Conservation (phyloP, 2,888 invertebrate species). For the Synergus gifuensis region DNA sequence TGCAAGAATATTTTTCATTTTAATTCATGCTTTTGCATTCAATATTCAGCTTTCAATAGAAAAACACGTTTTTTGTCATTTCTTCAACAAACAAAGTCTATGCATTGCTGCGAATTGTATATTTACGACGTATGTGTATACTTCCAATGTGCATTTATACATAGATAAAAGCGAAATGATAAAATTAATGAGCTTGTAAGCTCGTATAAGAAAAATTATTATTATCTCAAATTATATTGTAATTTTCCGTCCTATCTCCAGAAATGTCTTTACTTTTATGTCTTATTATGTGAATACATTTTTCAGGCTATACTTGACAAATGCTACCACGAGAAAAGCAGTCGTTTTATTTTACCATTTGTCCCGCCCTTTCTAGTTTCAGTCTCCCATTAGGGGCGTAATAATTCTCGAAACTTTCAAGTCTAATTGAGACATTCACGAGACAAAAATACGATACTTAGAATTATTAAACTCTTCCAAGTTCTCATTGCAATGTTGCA, state of each 20-base stretch:
- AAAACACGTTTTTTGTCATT: no score
- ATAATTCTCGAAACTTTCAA: conserved; percentile 18
- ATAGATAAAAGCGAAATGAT: conserved; percentile 33
- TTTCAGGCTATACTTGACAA: conserved; percentile 10
- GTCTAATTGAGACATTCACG: conserved; percentile 19
- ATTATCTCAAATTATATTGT: conserved; percentile 2
- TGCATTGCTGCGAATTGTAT: neutral
- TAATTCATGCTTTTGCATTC: no score
- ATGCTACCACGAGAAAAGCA: neutral
- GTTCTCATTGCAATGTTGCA: neutral
- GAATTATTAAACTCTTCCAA: conserved; percentile 3
- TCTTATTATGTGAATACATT: conserved; percentile 7
- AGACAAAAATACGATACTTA: neutral
- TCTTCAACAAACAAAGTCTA: neutral
- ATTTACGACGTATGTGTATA: neutral
- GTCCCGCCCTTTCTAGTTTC: neutral
- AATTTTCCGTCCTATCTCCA: conserved; percentile 17
- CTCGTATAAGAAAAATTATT: neutral
- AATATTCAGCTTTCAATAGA: no score
- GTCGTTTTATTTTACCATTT: conserved; percentile 32
- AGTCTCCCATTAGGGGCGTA: neutral
- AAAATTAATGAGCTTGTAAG: conserved; percentile 44
- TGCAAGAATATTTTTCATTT: no score
- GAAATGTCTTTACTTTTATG: conserved; percentile 12
- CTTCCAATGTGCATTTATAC: neutral